Conservation (phyloP, 53 echinoderm and acorn worm species). For the Pentamera pediparva region DNA sequence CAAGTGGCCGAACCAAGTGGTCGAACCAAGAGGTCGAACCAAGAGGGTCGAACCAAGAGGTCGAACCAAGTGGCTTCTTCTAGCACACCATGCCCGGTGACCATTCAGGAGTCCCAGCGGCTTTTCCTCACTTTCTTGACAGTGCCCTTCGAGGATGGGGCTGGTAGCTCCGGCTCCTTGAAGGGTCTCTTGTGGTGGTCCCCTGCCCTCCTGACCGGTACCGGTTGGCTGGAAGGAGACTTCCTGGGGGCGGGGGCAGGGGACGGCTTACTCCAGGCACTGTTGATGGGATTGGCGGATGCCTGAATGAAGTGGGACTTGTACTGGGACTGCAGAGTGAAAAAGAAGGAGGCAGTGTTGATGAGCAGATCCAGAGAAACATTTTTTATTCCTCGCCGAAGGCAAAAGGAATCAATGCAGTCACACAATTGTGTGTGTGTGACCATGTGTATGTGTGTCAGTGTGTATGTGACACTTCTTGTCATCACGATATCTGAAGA, state of each 20-base stretch:
- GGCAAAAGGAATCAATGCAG: no score
- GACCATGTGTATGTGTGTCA: no score
- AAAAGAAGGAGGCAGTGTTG: no score
- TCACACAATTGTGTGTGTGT: no score
- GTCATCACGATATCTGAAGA: no score
- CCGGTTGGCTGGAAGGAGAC: not conserved
- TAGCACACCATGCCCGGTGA: not conserved
- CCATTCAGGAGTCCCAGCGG: constrained; percentile 57
- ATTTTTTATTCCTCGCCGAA: no score
- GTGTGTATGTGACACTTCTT: no score
- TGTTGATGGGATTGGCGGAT: constrained; percentile 51
- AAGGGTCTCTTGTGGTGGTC: constrained; percentile 23
- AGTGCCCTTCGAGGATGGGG: not conserved
- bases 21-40: no score
- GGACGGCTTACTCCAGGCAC: not conserved
- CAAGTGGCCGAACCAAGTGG: no score
- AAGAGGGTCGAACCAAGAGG: no score
- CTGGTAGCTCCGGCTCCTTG: constrained; percentile 22
- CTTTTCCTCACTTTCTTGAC: constrained; percentile 45
- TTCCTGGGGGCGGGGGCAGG: not conserved
- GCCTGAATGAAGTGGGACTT: constrained; percentile 91
- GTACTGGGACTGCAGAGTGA: constrained; percentile 66
- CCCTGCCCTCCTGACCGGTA: constrained; percentile 15
- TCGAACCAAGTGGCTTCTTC: no score
- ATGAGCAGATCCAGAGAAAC: no score